A percentile compares a stretch with the other conserved stretches of the same genome.
Evolutionary conservation across 2,113 vertebrate genomes (phyloP).

Genomic region (Hypocryptadius cinnamomeus): DNA sequence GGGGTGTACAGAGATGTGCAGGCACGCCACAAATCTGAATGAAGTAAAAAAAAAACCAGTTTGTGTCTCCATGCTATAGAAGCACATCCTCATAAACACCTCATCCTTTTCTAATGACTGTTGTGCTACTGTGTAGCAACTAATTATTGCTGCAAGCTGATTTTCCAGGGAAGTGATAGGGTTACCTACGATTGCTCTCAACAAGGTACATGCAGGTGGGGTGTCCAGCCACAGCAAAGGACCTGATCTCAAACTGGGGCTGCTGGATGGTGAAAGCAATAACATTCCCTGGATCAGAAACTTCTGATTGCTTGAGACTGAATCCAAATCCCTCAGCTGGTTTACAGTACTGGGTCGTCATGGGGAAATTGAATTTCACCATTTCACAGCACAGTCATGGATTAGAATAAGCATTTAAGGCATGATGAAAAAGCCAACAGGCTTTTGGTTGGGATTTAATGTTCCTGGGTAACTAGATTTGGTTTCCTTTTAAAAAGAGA

Average conservation of each 20-base stretch:
- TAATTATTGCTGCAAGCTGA: background rate
- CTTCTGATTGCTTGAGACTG: background rate
- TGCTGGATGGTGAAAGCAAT: background rate
- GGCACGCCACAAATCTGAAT: accelerated
- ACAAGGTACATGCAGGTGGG: background rate
- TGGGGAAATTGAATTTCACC: background rate
- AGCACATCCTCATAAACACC: background rate
- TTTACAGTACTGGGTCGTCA: background rate
- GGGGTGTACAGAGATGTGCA: background rate
- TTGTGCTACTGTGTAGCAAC: background rate
- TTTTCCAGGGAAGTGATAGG: background rate
- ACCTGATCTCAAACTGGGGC: background rate
- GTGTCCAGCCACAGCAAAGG: background rate
- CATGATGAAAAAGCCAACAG: background rate
- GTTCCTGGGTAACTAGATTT: background rate
- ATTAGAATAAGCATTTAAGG: background rate
- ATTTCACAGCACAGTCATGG: background rate
- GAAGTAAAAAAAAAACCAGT: background rate
- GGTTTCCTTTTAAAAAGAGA: background rate
- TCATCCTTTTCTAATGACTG: background rate
- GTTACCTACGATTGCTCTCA: background rate
- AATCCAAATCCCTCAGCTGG: background rate
- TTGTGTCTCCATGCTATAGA: background rate
- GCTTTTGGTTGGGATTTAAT: background rate
- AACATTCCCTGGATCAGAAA: background rate